phyloP scores from a whole-genome alignment of 2,113 vertebrate species.

The Hymenochirus boettgeri region DNA sequence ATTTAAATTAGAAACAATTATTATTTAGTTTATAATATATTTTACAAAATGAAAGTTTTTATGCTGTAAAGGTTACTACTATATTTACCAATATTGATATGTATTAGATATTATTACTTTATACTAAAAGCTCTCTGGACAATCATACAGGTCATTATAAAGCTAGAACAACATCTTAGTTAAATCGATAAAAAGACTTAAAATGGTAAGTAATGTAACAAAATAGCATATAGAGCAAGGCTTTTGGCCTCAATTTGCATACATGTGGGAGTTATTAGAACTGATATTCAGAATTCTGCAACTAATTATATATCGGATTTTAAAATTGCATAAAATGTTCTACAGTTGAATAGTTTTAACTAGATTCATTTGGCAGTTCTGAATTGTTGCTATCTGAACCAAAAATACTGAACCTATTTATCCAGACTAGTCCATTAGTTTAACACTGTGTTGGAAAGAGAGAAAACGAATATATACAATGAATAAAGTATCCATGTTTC shows the following conservation, averaged over 20 bases:
- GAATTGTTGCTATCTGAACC: constrained; percentile 15
- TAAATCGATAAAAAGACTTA: constrained; percentile 1
- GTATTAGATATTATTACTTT: not conserved
- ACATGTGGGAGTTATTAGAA: constrained; percentile 15
- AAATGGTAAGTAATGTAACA: constrained; percentile 1
- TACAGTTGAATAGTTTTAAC: constrained; percentile 21
- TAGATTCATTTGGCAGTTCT: constrained; percentile 19
- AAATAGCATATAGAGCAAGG: not conserved
- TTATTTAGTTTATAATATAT: no score
- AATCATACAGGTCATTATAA: constrained; percentile 8
- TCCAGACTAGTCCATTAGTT: constrained; percentile 7
- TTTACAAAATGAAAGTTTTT: no score
- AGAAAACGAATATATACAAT: no score
- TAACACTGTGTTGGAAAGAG: not conserved
- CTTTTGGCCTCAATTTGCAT: not conserved
- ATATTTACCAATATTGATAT: no score
- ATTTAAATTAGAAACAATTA: no score
- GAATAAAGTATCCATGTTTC: no score
- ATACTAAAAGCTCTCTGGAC: not conserved
- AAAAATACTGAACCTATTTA: constrained; percentile 12
- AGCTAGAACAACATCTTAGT: constrained; percentile 13
- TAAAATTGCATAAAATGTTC: constrained; percentile 15
- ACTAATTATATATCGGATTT: not conserved
- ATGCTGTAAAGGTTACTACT: no score
- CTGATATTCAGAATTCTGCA: constrained; percentile 11